Evolutionary conservation across 2,113 vertebrate species (phyloP).

Genomic region (Coreoperca whiteheadi): DNA sequence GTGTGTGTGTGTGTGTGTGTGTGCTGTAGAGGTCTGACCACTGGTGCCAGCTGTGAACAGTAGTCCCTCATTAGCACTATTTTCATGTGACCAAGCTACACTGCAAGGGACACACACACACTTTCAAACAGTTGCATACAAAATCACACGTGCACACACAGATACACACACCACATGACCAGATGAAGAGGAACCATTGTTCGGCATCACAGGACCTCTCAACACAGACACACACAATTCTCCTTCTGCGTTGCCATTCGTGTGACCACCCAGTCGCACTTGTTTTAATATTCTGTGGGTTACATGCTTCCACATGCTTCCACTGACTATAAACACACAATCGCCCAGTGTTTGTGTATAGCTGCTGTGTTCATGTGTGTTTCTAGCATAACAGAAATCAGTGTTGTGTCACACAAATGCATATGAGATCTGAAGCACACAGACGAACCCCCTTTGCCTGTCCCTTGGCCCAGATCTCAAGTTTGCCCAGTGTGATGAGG

Average conservation of each 20-base stretch:
- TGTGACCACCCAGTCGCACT: slow-evolving; percentile 71
- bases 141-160: slow-evolving; percentile 61
- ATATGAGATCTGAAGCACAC: slow-evolving; percentile 56
- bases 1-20: slow-evolving; percentile 25
- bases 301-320: slow-evolving; percentile 72
- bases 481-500: slow-evolving; percentile 62
- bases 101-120: slow-evolving; percentile 53
- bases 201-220: slow-evolving; percentile 80
- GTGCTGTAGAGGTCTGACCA: slow-evolving; percentile 42
- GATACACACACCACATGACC: slow-evolving; percentile 75
- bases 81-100: slow-evolving; percentile 80
- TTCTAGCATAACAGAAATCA: slow-evolving; percentile 59
- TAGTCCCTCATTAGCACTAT: slow-evolving; percentile 75
- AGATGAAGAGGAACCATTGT: slow-evolving; percentile 84
- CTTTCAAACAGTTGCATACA: slow-evolving; percentile 64
- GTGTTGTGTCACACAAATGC: slow-evolving; percentile 55
- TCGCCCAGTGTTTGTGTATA: slow-evolving; percentile 56
- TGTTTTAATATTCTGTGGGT: slow-evolving; percentile 77
- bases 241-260: slow-evolving; percentile 63
- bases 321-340: slow-evolving; percentile 65
- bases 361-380: slow-evolving; percentile 62
- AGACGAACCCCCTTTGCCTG: slow-evolving; percentile 16
- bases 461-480: slow-evolving; percentile 23
- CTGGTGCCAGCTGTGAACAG: slow-evolving; percentile 73
- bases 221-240: slow-evolving; percentile 74